Evolutionary conservation across 2,113 vertebrate genomes (phyloP).

Genomic region (Festucalex cinctus): DNA sequence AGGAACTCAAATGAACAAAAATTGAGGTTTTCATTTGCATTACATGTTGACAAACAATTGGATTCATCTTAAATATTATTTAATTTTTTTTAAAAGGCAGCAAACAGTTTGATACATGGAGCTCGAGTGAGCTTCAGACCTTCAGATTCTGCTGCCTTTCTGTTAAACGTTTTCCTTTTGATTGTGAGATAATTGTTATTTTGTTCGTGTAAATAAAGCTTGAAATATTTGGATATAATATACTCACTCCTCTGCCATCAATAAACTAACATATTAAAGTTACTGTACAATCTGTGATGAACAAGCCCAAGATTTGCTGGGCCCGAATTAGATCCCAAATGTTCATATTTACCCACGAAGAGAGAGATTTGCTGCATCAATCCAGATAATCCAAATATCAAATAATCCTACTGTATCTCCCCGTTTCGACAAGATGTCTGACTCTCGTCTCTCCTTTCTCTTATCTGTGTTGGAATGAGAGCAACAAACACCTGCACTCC

Average conservation of each 20-base stretch:
- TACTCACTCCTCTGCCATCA: not conserved
- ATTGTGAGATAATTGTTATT: not conserved
- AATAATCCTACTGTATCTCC: not conserved
- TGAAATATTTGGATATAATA: too few species aligned
- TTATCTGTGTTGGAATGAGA: not conserved
- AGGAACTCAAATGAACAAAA: not conserved
- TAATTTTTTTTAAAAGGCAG: not conserved
- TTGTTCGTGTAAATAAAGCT: not conserved
- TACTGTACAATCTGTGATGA: not conserved
- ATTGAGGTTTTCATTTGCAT: not conserved
- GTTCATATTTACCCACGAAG: not conserved
- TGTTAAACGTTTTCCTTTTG: not conserved
- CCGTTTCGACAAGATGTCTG: not conserved
- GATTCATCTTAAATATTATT: not conserved
- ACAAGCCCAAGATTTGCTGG: not conserved
- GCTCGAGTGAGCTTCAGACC: not conserved
- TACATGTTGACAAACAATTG: too few species aligned
- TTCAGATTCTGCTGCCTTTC: not conserved
- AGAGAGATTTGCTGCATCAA: not conserved
- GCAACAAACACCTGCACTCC: constrained; percentile 4
- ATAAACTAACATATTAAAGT: not conserved
- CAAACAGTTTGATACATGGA: not conserved
- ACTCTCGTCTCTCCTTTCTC: not conserved
- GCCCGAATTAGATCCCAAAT: not conserved
- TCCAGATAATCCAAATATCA: constrained; percentile 2